Base-by-base conservation (phyloP, 2,113 vertebrate species). In the Hippocampus guttulatus region DNA sequence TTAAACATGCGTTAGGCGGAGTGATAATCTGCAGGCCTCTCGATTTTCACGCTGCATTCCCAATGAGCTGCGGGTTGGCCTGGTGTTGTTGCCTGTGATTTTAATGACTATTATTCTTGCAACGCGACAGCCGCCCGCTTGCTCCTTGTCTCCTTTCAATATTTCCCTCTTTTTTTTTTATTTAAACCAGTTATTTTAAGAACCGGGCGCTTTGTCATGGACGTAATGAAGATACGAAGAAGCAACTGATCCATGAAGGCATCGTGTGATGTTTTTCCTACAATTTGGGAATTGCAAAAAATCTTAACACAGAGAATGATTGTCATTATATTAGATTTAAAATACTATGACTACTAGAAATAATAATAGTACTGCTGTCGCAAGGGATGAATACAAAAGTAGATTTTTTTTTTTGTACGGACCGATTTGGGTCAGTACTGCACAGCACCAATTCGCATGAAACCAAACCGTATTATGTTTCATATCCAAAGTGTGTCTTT, bases 21-120 rank as follows among this genome's bases (percentile, higher is more conserved):
- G 90, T 86, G 88, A 86, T 88, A 90, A 92, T 92, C 90, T 83
- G 88, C 84, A 84, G 88, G 90, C 88, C 88, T 89, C 86, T 64
- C 89, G 33, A 87, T 92, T 90, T 91, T 93, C 91, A 89, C 90
- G 88, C 90, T 91, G 91, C 90, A 88, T 91, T 89, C 86, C 84
- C 89, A 92, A 92, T 92, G 90, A 93, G 87, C 84, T 84, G 86
- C 58, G 82, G 82, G 86, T 88, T 90, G 89, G 85, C 88, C 92
- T 90, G 87, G 88, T 87, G 88, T 88, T 90, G 88, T 86, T 88
- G 90, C 88, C 84, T 85, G 90, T 78, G 89, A 90, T 88, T 91
- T 89, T 92, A 91, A 91, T 92, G 87, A 92, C 90, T 88, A 91
- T 90, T 90, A 89, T 87, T 90, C 86, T 88, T 84, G 86, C 89